Conservation (phyloP, 2,797 vertebrate species). For the Diglossa cyanea region DNA sequence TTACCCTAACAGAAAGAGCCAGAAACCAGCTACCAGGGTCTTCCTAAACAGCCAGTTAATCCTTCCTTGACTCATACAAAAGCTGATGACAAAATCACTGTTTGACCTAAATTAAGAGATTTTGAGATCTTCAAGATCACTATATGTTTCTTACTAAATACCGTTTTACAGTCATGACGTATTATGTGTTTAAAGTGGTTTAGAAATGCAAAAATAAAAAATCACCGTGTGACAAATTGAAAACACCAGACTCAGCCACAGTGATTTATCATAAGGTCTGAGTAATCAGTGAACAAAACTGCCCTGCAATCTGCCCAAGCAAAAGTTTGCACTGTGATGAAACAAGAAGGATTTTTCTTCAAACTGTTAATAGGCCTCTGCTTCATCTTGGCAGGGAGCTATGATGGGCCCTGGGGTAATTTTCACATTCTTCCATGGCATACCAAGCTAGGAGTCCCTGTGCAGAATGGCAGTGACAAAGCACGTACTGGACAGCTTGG, state of each 20-base stretch:
- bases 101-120: background rate
- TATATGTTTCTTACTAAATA: background rate
- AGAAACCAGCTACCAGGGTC: background rate
- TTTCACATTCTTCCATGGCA: background rate
- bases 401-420: background rate
- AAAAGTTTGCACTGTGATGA: background rate
- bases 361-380: background rate
- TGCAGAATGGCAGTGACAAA: background rate
- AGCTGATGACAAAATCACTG: background rate
- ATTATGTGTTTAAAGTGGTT: background rate
- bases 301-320: background rate
- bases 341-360: constrained; percentile 9
- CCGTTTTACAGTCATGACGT: background rate
- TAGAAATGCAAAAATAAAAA: background rate
- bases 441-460: background rate
- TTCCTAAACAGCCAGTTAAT: background rate
- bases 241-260: background rate
- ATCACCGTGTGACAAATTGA: background rate
- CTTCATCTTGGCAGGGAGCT: background rate
- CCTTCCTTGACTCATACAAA: background rate
- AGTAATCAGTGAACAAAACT: background rate
- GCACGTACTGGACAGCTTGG: background rate
- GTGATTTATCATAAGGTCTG: background rate
- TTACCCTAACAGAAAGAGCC: background rate
- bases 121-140: background rate